Evolutionary conservation across 2,888 invertebrate genomes (phyloP), one percentile per base, ranked within the genome.

Genomic region (Dolomedes plantarius): DNA sequence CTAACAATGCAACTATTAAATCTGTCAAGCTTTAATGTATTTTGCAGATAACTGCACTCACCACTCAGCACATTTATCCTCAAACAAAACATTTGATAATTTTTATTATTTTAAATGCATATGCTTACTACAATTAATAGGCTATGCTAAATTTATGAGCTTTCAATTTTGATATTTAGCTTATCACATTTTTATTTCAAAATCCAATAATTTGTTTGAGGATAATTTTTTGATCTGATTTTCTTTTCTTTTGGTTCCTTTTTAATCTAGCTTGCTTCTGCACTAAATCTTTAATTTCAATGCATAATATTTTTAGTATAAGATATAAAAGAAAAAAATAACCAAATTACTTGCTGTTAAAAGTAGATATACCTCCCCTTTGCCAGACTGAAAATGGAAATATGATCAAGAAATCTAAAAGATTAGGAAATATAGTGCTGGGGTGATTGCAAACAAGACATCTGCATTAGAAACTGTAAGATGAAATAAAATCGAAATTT

Each of bases 21-120:
- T 75, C 72, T 83, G 68, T 36, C 56, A 68, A 46, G 73, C 83
- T 78, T 64, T 39, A 56, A 67, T 73, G 73, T 85, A 32, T 73
- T 56, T 67, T 78, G 83, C 83, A 85, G 83, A 77, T 64, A 69
- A 46, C 68, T 86, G 86, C 86, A 80, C 80, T 73, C 80, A 86
- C 80, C 86, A 76, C 80, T 76, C 65, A 64, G 71, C 86, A 86
- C 86, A 69, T 85, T 36, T 65, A 86, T 74, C 85, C 74, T 41
- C 73, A 79, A 86, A 69, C 83, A 83, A 82, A 65, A 64, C 13
- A 32, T 50, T 19, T 50, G 50, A 0, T 50, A 50, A 19, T 19
- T 50, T 50, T 50, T 9, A 3, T 1, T 50, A 19, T 50, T 50
- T 7, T 50, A 0, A 1, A 7, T 6, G n/a, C 19, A 50, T 19